phyloP scores from a whole-genome alignment of 2,113 vertebrate species.

The Scomber japonicus region DNA sequence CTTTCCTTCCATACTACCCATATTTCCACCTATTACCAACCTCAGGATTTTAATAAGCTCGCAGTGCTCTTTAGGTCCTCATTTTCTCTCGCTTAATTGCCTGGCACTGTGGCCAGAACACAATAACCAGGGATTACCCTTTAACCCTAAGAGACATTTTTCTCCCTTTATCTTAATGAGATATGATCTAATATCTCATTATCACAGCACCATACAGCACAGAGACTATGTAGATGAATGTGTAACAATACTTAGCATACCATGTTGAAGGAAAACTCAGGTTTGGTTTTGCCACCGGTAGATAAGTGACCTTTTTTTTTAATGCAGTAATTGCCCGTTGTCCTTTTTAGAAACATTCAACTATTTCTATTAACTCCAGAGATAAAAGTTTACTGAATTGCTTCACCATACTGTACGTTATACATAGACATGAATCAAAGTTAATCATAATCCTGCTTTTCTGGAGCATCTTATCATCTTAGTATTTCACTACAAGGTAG shows the following conservation, averaged over 20 bases:
- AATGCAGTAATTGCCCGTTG: neutral
- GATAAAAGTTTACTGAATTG: neutral
- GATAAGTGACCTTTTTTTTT: slow-evolving; percentile 16
- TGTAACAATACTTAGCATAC: slow-evolving; percentile 19
- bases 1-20: slow-evolving; percentile 4
- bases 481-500: no score
- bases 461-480: neutral
- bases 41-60: slow-evolving; percentile 69
- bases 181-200: slow-evolving; percentile 63
- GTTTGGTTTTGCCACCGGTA: neutral
- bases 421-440: neutral
- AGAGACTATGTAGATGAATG: slow-evolving; percentile 23
- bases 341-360: slow-evolving; percentile 19
- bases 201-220: slow-evolving; percentile 45
- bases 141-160: slow-evolving; percentile 67
- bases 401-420: neutral
- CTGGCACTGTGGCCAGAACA: slow-evolving; percentile 47
- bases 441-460: neutral
- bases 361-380: slow-evolving; percentile 1
- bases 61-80: slow-evolving; percentile 40
- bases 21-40: slow-evolving; percentile 28
- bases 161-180: slow-evolving; percentile 73
- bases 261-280: slow-evolving; percentile 5
- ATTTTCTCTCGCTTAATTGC: slow-evolving; percentile 74
- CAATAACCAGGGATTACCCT: slow-evolving; percentile 73